These are phyloP conservation scores for Hexactinellida sp. DNA, from an alignment of 37 sponge, comb jelly and placozoan genomes.

Conservation along the genomic window DNA sequence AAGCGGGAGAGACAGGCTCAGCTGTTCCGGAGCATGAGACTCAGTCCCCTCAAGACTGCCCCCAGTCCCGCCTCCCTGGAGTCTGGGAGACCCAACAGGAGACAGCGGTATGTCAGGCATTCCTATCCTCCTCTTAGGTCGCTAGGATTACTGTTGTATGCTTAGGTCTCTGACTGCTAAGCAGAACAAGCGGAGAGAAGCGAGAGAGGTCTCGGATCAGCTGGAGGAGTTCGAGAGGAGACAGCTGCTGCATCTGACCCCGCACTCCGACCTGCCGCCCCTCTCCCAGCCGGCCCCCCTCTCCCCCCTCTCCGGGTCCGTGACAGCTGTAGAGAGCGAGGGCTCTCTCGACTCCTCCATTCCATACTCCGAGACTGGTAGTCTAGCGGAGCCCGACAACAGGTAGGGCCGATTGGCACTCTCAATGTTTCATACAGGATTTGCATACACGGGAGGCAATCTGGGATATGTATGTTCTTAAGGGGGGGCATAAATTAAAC, in stretches of 20 bases:
- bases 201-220: background rate
- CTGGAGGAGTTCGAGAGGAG: background rate
- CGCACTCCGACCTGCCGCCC: slow-evolving; percentile 17
- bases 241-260: background rate
- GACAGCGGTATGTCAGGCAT: background rate
- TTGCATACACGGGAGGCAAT: too few relatives aligned
- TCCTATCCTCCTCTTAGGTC: too few relatives aligned
- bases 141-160: background rate
- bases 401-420: background rate
- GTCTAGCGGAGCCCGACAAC: background rate
- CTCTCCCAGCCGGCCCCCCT: background rate
- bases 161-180: background rate
- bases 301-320: background rate
- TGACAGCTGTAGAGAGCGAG: background rate
- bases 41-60: slow-evolving; percentile 5
- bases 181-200: background rate
- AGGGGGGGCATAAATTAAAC: too few relatives aligned
- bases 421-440: background rate
- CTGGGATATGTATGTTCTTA: too few relatives aligned
- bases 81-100: background rate
- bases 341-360: background rate
- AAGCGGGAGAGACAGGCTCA: slow-evolving; percentile 63
- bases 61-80: background rate
- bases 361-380: background rate
- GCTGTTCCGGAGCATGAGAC: slow-evolving; percentile 49